Conservation (phyloP, 2,113 vertebrate genomes). For the Perca schrenkii region DNA sequence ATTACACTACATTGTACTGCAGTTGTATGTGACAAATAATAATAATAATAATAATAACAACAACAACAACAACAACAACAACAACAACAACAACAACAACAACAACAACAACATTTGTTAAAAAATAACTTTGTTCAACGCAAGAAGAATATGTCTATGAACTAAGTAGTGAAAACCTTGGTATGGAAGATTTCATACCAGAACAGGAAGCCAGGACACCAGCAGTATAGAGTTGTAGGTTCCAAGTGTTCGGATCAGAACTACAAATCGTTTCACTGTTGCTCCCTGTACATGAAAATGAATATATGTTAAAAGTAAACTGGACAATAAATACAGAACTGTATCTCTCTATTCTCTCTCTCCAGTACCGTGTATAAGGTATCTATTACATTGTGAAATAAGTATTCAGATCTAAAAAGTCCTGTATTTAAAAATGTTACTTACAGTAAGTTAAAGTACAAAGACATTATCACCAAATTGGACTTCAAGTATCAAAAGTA, state of each 20-base stretch:
- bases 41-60: too few relatives aligned
- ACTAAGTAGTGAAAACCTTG: background rate
- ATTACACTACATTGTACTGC: too few relatives aligned
- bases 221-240: slow-evolving; percentile 97
- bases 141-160: background rate
- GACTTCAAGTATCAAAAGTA: too few relatives aligned
- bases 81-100: too few relatives aligned
- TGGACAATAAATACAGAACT: background rate
- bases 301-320: background rate
- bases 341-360: background rate
- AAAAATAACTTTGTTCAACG: background rate
- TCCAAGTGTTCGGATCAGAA: slow-evolving; percentile 97
- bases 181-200: slow-evolving; percentile 73
- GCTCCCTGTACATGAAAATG: slow-evolving; percentile 82
- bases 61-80: too few relatives aligned
- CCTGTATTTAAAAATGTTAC: too few relatives aligned
- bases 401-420: too few relatives aligned
- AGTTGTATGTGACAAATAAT: too few relatives aligned
- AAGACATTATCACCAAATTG: too few relatives aligned
- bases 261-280: slow-evolving; percentile 97
- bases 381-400: background rate
- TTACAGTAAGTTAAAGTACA: too few relatives aligned
- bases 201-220: slow-evolving; percentile 97
- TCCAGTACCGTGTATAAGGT: background rate
- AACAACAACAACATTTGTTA: too few relatives aligned